These are phyloP conservation scores for Ammodytes marinus DNA, from an alignment of 2,113 vertebrate genomes.

Conservation along the genomic window DNA sequence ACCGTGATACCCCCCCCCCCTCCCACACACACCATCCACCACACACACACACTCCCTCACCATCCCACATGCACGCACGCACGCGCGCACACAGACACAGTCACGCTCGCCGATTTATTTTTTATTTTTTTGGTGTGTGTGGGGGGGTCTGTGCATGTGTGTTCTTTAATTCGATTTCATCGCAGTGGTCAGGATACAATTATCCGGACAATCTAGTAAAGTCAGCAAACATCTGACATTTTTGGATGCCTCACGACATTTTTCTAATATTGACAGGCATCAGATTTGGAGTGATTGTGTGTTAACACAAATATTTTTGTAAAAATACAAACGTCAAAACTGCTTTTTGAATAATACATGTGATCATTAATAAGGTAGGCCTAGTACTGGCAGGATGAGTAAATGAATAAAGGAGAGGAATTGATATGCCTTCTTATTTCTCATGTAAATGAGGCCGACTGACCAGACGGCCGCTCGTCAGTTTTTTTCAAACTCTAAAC, in stretches of 20 bases:
- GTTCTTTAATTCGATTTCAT: slow-evolving; percentile 32
- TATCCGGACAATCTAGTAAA: slow-evolving; percentile 31
- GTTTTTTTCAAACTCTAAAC: slow-evolving; percentile 61
- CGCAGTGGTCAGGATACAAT: slow-evolving; percentile 43
- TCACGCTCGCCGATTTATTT: slow-evolving; percentile 38
- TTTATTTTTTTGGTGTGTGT: neutral
- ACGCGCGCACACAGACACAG: slow-evolving; percentile 21
- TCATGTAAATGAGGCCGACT: slow-evolving; percentile 79
- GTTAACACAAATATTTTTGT: slow-evolving; percentile 39
- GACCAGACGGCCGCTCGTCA: slow-evolving; percentile 74
- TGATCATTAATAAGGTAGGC: slow-evolving; percentile 69
- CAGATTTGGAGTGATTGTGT: slow-evolving; percentile 42
- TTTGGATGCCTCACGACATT: slow-evolving; percentile 39
- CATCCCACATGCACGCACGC: neutral
- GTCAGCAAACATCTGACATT: slow-evolving; percentile 33
- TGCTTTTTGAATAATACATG: slow-evolving; percentile 76
- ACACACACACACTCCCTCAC: too few relatives aligned
- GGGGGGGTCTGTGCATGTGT: neutral
- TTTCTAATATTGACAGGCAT: slow-evolving; percentile 56
- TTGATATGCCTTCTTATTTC: slow-evolving; percentile 76
- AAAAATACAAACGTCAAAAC: slow-evolving; percentile 65
- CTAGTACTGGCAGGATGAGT: slow-evolving; percentile 58
- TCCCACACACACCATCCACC: neutral
- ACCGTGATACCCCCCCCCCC: neutral
- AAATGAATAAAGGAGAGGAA: slow-evolving; percentile 65